These are phyloP conservation scores for Seira ritae DNA, from an alignment of 2,888 invertebrate genomes.

Conservation along the genomic window DNA sequence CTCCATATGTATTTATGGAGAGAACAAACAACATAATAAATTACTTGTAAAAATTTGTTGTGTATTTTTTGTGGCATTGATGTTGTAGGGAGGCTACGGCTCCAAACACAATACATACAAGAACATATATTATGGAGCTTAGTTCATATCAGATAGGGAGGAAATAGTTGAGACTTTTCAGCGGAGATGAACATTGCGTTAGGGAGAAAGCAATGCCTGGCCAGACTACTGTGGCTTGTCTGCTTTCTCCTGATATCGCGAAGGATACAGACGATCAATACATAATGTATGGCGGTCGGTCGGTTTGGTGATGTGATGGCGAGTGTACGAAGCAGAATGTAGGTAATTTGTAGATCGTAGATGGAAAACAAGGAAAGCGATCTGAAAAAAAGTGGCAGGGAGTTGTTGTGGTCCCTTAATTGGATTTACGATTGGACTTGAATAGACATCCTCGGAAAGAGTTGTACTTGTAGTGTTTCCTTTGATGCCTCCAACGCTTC, in stretches of 20 bases:
- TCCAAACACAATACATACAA: neutral
- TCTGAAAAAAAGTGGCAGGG: conserved; percentile 11
- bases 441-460: neutral
- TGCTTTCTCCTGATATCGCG: too few relatives aligned
- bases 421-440: conserved; percentile 55
- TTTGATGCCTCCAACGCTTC: neutral
- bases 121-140: neutral
- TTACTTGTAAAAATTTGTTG: conserved; percentile 11
- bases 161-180: neutral
- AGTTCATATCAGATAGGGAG: neutral
- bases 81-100: neutral
- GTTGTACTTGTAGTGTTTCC: neutral
- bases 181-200: neutral
- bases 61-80: conserved; percentile 7
- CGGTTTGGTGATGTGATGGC: too few relatives aligned
- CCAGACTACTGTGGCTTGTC: too few relatives aligned
- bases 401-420: conserved; percentile 47
- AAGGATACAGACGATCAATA: neutral
- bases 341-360: conserved; percentile 2
- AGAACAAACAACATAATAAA: conserved; percentile 11
- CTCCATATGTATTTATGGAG: conserved; percentile 4
- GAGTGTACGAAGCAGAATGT: neutral
- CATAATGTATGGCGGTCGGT: neutral
- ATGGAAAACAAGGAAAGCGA: neutral
- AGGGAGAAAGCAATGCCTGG: neutral